These are phyloP conservation scores for Lepisosteus osseus DNA, from an alignment of 2,113 vertebrate genomes.

Conservation along the genomic window DNA sequence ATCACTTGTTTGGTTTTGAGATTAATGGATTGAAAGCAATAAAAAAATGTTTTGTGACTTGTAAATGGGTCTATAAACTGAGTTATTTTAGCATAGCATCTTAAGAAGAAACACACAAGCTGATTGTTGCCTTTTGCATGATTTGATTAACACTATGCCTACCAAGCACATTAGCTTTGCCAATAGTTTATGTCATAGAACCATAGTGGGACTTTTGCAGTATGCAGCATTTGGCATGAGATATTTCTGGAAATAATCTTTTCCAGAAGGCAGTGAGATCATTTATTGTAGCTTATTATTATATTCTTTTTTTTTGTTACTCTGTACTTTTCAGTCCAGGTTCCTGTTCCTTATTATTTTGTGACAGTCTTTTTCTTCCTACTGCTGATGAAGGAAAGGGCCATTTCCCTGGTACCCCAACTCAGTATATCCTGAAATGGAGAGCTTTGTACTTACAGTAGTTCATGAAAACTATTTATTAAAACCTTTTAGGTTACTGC, in stretches of 20 bases:
- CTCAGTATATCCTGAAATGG: background rate
- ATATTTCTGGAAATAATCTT: slow-evolving; percentile 31
- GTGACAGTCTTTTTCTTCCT: background rate
- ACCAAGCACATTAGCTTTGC: background rate
- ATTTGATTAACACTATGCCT: background rate
- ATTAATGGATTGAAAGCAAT: background rate
- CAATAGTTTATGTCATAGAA: background rate
- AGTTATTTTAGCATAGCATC: no score
- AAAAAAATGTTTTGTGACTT: background rate
- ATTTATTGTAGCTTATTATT: slow-evolving; percentile 36
- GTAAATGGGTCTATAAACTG: background rate
- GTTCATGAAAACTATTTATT: background rate
- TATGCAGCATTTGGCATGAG: background rate
- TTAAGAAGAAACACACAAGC: no score
- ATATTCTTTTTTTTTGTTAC: slow-evolving; percentile 30
- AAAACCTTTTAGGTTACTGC: background rate
- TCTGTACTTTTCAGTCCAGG: slow-evolving; percentile 33
- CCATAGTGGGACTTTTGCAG: background rate
- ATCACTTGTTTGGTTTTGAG: background rate
- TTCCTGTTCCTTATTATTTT: slow-evolving; percentile 25
- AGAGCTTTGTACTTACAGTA: background rate
- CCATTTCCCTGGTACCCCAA: background rate
- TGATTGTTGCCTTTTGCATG: background rate
- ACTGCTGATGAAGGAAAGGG: background rate
- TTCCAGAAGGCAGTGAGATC: slow-evolving; percentile 56